Percentiles rank a stretch among this genome's conserved stretches.
These are phyloP conservation scores for Toxotes chatareus DNA, from an alignment of 2,113 vertebrate genomes.

Conservation along the genomic window DNA sequence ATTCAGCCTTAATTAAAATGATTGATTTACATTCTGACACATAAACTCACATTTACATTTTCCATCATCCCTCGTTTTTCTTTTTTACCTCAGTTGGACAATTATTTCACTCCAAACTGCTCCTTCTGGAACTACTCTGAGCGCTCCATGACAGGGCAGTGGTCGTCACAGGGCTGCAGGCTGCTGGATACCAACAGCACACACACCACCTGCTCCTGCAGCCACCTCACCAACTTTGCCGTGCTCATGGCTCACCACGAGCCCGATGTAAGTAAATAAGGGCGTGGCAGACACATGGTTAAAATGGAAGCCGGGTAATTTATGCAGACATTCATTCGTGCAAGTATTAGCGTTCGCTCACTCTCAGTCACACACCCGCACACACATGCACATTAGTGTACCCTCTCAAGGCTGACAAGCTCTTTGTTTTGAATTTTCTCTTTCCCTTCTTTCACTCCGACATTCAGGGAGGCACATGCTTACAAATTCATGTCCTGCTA, in stretches of 20 bases:
- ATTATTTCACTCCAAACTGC: constrained; percentile 94
- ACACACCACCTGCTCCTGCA: constrained; percentile 95
- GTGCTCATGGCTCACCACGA: constrained; percentile 93
- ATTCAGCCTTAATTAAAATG: neutral
- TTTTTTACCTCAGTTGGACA: constrained; percentile 84
- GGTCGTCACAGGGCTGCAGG: constrained; percentile 94
- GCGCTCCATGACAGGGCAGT: constrained; percentile 93
- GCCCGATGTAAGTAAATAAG: constrained; percentile 83
- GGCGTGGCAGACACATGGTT: constrained; percentile 40
- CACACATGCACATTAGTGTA: constrained; percentile 73
- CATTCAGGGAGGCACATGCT: constrained; percentile 70
- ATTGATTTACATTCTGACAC: neutral
- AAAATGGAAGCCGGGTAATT: constrained; percentile 63
- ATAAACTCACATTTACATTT: neutral
- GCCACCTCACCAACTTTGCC: constrained; percentile 96
- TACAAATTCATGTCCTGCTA: constrained; percentile 79
- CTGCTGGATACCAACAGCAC: constrained; percentile 92
- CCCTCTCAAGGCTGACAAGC: constrained; percentile 73
- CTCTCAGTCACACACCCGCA: constrained; percentile 65
- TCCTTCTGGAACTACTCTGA: constrained; percentile 98
- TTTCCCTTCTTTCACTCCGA: constrained; percentile 66
- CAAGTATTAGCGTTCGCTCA: constrained; percentile 47
- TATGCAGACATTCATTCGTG: constrained; percentile 62
- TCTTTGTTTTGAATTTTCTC: constrained; percentile 77
- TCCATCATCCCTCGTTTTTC: neutral